Evolutionary conservation across 1,140 invertebrate genomes (phyloP), one percentile per base, ranked within the genome.

Genomic region (Sipha flava): DNA sequence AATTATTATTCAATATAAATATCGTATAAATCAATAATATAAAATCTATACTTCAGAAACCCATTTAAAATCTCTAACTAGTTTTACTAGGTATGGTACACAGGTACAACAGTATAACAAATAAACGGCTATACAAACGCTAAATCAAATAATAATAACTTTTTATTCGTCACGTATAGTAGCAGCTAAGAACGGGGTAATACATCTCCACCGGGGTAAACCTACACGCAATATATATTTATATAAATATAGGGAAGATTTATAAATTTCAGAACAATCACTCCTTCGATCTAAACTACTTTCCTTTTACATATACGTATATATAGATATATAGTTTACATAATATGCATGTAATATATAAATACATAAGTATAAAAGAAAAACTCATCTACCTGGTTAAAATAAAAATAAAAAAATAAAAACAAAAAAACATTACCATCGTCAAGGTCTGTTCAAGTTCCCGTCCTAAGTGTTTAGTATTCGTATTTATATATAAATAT

Each of bases 51-150:
- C 18, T 59, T 57, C 34, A 77, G 34, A 77, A 77, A 75, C 40
- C 52, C 52, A n/a, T 77, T 77, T 57, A 40, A 77, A 54, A 23
- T 57, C 26, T 77, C 73, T 59, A 77, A 57, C 73, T 77, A 77
- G 43, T 47, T 40, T 40, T 3, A 70, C 66, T 70, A 70, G 14
- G 26, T 14, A 29, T 26, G 1, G 14, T 16, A 57, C 40, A 40
- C 4, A 70, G 37, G 7, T 47, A 70, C 66, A 70, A 47, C 37
- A 54, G n/a, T 43, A 59, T 16, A 73, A 77, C 18, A 57, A 40
- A 77, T 59, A 54, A 54, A 77, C 73, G 52, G 34, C 52, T 77
- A 37, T 77, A 77, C 26, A 59, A 59, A 77, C 52, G 45, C 66
- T 70, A 70, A 21, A 47, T 18, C 45, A 40, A 40, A 59, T 59